Evolutionary conservation across 2,888 invertebrate species (phyloP).

Genomic region (Imbricaverruca yamaguchii): DNA sequence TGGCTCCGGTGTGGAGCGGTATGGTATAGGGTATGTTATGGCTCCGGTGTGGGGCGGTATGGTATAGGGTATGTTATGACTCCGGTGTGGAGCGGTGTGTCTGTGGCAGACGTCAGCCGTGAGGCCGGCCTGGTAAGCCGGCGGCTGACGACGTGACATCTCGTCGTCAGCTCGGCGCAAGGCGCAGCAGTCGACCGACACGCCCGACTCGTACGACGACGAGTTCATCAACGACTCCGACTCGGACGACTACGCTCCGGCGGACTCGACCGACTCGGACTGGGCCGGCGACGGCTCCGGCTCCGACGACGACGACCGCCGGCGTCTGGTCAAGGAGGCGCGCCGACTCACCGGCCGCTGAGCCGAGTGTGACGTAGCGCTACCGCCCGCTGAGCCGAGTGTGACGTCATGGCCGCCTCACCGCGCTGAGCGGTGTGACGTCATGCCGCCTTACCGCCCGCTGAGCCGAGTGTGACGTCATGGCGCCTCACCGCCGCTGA

Average conservation of each 20-base stretch:
- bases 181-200: slow-evolving; percentile 36
- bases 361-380: neutral
- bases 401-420: too few species aligned
- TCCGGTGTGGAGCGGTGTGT: too few species aligned
- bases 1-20: too few species aligned
- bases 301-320: slow-evolving; percentile 4
- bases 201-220: slow-evolving; percentile 42
- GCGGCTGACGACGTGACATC: neutral
- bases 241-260: slow-evolving; percentile 48
- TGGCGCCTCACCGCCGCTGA: too few species aligned
- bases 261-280: slow-evolving; percentile 33
- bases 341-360: neutral
- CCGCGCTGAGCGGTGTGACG: too few species aligned
- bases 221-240: slow-evolving; percentile 47
- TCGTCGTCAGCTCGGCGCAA: neutral
- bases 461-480: too few species aligned
- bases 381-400: neutral
- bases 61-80: too few species aligned
- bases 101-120: too few species aligned
- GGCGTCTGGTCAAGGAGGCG: neutral
- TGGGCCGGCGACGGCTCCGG: slow-evolving; percentile 6
- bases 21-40: too few species aligned
- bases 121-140: too few species aligned
- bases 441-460: too few species aligned
- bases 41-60: too few species aligned